Evolutionary conservation across 2,797 vertebrate species (phyloP).

Genomic region (Hydrolagus colliei): DNA sequence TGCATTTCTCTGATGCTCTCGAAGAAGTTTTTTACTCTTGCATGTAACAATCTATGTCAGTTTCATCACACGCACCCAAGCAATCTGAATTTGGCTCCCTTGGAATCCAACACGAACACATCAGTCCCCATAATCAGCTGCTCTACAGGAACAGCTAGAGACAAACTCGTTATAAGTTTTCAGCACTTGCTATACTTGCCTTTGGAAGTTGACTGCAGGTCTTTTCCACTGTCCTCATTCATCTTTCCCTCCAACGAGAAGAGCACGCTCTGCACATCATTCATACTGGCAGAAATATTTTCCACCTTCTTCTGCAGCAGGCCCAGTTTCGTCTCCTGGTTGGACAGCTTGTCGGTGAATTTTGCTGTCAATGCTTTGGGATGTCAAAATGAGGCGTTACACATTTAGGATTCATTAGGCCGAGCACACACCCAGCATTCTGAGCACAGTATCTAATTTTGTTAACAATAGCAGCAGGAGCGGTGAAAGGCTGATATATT

Average conservation of each 20-base stretch:
- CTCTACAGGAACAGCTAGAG: background rate
- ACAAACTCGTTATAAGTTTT: background rate
- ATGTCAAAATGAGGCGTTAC: background rate
- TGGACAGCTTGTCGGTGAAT: conserved; percentile 52
- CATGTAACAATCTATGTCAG: no score
- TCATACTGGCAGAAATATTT: conserved; percentile 49
- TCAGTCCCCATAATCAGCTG: background rate
- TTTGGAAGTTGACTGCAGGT: conserved; percentile 56
- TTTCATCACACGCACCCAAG: background rate
- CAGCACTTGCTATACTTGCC: conserved; percentile 37
- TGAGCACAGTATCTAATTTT: background rate
- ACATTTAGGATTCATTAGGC: background rate
- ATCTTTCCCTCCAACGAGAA: conserved; percentile 63
- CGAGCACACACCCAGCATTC: background rate
- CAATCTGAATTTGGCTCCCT: background rate
- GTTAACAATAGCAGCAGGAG: background rate
- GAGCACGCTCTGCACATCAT: conserved; percentile 44
- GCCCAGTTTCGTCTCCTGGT: conserved; percentile 54
- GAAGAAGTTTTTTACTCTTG: no score
- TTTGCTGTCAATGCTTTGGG: conserved; percentile 52
- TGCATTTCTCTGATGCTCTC: no score
- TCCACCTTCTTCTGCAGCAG: conserved; percentile 58
- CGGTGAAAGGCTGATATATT: background rate
- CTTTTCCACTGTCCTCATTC: conserved; percentile 53
- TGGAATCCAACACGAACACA: background rate